Evolutionary conservation across 1,140 invertebrate species (phyloP).

Genomic region (Lepidurus couesii): DNA sequence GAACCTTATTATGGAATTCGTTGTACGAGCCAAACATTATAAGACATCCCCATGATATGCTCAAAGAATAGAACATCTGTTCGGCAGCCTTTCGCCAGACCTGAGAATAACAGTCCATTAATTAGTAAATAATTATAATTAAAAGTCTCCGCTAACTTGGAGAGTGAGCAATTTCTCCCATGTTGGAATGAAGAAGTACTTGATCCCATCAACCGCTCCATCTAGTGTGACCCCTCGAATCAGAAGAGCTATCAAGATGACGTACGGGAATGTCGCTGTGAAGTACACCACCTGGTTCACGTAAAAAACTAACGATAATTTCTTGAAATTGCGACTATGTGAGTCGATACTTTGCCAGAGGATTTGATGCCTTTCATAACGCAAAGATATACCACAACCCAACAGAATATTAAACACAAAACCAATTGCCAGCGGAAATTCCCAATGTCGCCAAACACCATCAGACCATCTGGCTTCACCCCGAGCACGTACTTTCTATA

Average conservation of each 20-base stretch:
- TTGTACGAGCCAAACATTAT: slow-evolving; percentile 52
- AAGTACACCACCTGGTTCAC: slow-evolving; percentile 47
- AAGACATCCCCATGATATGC: slow-evolving; percentile 49
- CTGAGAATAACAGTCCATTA: slow-evolving; percentile 37
- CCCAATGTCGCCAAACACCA: slow-evolving; percentile 35
- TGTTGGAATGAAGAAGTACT: slow-evolving; percentile 46
- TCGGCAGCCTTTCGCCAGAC: slow-evolving; percentile 48
- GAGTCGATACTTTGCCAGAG: slow-evolving; percentile 37
- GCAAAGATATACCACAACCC: slow-evolving; percentile 51
- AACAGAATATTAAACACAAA: slow-evolving; percentile 48
- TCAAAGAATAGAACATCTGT: slow-evolving; percentile 51
- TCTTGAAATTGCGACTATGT: not conserved
- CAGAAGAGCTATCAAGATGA: slow-evolving; percentile 46
- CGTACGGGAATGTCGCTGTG: slow-evolving; percentile 49
- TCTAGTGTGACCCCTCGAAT: slow-evolving; percentile 46
- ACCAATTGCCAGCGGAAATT: slow-evolving; percentile 40
- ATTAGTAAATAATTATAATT: not conserved
- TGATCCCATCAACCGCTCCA: slow-evolving; percentile 49
- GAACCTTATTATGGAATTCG: slow-evolving; percentile 47
- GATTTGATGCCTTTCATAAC: slow-evolving; percentile 52
- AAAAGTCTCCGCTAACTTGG: slow-evolving; percentile 42
- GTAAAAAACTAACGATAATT: not conserved
- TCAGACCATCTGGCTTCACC: slow-evolving; percentile 36
- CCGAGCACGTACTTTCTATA: slow-evolving; percentile 40
- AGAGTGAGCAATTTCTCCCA: slow-evolving; percentile 45